phyloP scores from a whole-genome alignment of 1,140 invertebrate genomes.

The Neodiprion fabricii region DNA sequence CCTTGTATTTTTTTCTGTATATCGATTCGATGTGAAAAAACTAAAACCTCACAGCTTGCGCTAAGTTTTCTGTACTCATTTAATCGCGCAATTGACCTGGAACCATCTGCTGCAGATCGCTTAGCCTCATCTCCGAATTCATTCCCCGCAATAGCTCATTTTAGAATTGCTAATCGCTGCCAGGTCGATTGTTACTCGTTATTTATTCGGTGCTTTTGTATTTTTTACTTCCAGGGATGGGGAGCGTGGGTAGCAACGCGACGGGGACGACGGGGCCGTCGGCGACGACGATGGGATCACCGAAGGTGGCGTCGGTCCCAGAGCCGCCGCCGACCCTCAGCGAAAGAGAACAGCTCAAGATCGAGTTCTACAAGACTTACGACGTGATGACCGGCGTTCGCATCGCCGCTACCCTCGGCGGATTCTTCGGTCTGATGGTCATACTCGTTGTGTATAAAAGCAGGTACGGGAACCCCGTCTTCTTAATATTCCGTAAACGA shows the following conservation, averaged over 20 bases:
- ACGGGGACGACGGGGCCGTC: conserved; percentile 34
- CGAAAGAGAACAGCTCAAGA: conserved; percentile 68
- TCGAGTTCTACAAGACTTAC: conserved; percentile 87
- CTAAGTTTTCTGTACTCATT: no score
- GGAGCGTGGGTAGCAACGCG: conserved; percentile 50
- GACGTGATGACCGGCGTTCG: conserved; percentile 90
- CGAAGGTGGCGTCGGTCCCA: conserved; percentile 46
- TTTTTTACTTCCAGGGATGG: conserved; percentile 42
- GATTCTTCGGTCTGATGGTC: conserved; percentile 88
- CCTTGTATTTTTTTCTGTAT: no score
- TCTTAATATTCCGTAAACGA: not conserved
- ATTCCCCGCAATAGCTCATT: no score
- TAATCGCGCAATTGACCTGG: no score
- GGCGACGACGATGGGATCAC: conserved; percentile 40
- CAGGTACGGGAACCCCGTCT: conserved; percentile 49
- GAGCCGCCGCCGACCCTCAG: conserved; percentile 54
- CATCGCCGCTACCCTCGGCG: conserved; percentile 86
- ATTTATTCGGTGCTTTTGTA: not conserved
- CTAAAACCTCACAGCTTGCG: no score
- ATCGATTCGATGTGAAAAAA: no score
- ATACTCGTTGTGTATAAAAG: conserved; percentile 88
- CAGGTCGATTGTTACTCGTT: no score
- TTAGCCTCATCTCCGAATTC: no score
- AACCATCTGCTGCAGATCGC: no score
- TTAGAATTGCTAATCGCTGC: no score